phyloP scores from a whole-genome alignment of 2,888 invertebrate species.

The Dicycla oo region DNA sequence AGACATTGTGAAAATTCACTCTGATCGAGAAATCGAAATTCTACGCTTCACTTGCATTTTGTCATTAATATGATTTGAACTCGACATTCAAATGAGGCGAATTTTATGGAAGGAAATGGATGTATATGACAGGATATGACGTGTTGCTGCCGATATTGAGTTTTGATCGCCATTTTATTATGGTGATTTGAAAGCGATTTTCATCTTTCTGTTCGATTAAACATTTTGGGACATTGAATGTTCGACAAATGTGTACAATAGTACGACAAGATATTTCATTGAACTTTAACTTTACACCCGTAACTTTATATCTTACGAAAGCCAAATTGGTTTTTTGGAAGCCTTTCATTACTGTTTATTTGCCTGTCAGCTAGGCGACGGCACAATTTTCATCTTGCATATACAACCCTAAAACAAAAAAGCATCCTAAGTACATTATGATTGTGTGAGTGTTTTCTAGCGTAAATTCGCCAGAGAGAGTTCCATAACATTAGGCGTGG shows the following conservation, averaged over 20 bases:
- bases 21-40: constrained; percentile 83
- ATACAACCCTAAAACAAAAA: constrained; percentile 34
- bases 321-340: constrained; percentile 2
- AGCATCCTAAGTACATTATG: constrained; percentile 28
- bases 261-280: not conserved
- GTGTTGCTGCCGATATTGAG: constrained; percentile 51
- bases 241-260: not conserved
- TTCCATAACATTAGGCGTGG: constrained; percentile 69
- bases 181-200: constrained; percentile 33
- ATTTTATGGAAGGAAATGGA: constrained; percentile 57
- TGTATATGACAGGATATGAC: constrained; percentile 56
- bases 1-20: constrained; percentile 84
- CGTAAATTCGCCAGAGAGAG: constrained; percentile 63
- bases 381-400: constrained; percentile 42
- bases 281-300: not conserved
- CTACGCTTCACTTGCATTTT: constrained; percentile 81
- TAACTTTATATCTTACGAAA: not conserved
- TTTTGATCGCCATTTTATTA: constrained; percentile 38
- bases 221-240: constrained; percentile 19
- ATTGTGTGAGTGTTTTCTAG: constrained; percentile 49
- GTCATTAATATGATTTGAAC: constrained; percentile 84
- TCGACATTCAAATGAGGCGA: constrained; percentile 72
- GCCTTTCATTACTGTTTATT: constrained; percentile 27
- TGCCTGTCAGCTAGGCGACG: not conserved
- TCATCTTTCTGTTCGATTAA: constrained; percentile 32